phyloP scores from a whole-genome alignment of 2,113 vertebrate genomes.

The Epinephelus cyanopodus region DNA sequence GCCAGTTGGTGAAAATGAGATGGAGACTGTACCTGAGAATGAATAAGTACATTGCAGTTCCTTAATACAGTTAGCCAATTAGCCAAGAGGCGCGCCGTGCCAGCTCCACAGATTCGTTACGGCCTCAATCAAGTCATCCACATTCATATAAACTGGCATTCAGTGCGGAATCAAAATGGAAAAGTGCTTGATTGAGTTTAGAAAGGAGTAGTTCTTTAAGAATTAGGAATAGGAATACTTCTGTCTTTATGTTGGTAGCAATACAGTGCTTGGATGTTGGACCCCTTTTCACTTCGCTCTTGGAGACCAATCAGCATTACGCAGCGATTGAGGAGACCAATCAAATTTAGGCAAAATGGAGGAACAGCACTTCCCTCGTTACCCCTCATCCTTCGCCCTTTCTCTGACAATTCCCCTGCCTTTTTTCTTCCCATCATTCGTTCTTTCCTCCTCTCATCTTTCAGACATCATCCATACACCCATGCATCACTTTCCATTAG shows the following conservation, averaged over 20 bases:
- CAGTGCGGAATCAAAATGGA: constrained; percentile 66
- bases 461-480: constrained; percentile 43
- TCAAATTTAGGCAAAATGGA: constrained; percentile 23
- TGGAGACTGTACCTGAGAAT: constrained; percentile 67
- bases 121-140: constrained; percentile 61
- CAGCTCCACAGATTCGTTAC: constrained; percentile 70
- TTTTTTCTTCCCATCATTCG: constrained; percentile 7
- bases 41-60: constrained; percentile 64
- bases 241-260: constrained; percentile 52
- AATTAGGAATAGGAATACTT: constrained; percentile 58
- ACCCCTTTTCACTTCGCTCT: constrained; percentile 52
- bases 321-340: constrained; percentile 45
- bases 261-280: constrained; percentile 57
- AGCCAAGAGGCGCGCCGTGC: constrained; percentile 34
- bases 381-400: constrained; percentile 4
- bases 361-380: constrained; percentile 9
- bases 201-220: constrained; percentile 56
- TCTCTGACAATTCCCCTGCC: neutral
- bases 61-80: constrained; percentile 73
- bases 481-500: constrained; percentile 60
- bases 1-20: constrained; percentile 54
- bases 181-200: constrained; percentile 81
- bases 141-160: constrained; percentile 53
- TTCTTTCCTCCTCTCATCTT: constrained; percentile 45
- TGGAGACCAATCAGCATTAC: constrained; percentile 56